These are phyloP conservation scores for Mus pahari DNA, from an alignment of 2,113 vertebrate genomes.

Conservation along the genomic window DNA sequence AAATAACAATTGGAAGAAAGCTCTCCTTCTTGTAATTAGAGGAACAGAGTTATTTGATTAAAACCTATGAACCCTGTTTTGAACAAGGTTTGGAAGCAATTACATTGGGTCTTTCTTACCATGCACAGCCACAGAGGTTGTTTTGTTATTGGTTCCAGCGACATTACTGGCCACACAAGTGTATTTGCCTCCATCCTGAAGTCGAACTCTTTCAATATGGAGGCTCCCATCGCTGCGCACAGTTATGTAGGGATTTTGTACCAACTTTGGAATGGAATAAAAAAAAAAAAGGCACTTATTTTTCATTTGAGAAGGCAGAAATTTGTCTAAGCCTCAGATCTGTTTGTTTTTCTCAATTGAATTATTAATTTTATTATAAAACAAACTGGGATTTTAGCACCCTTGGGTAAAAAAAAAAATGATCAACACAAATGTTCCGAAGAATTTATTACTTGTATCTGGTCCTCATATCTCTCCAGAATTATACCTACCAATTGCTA, in stretches of 20 bases:
- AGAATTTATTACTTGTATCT: not conserved
- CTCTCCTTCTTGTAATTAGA: conserved; percentile 5
- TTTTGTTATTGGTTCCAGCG: conserved; percentile 92
- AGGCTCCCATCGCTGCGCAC: conserved; percentile 95
- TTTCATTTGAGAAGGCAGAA: conserved; percentile 47
- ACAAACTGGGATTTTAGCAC: conserved; percentile 26
- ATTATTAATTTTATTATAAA: conserved; percentile 32
- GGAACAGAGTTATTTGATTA: conserved; percentile 29
- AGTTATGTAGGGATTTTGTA: conserved; percentile 91
- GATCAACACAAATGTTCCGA: not conserved
- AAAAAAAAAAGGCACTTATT: not conserved
- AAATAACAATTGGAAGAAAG: not conserved
- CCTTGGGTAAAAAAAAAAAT: not conserved
- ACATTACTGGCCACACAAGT: conserved; percentile 94
- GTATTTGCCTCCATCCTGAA: conserved; percentile 93
- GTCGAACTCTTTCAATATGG: conserved; percentile 92
- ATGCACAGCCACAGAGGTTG: conserved; percentile 90
- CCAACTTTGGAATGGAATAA: conserved; percentile 86
- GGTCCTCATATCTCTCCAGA: not conserved
- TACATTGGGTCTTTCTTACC: conserved; percentile 84
- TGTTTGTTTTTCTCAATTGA: not conserved
- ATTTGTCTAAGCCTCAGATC: not conserved
- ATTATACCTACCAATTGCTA: not conserved
- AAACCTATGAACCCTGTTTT: not conserved
- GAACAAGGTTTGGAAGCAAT: not conserved